Conservation (phyloP, 2,113 vertebrate species). For the Odontesthes bonariensis region DNA sequence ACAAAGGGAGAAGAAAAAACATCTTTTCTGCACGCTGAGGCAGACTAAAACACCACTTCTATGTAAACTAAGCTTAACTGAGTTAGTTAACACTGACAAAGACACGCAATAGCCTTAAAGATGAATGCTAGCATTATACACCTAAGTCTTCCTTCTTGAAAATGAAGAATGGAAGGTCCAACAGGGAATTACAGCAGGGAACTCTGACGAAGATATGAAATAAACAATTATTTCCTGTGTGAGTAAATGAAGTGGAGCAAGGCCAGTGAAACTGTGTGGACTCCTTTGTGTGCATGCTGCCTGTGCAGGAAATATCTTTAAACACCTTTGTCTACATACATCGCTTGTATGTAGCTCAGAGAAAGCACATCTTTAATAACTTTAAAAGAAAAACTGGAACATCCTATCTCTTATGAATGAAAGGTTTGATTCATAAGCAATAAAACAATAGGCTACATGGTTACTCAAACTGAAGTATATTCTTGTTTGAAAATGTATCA, state of each 20-base stretch:
- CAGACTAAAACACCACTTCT: conserved; percentile 23
- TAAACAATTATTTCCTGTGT: not conserved
- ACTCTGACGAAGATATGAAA: not conserved
- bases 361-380: not conserved
- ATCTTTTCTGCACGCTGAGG: conserved; percentile 13
- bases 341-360: not conserved
- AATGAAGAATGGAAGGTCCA: not conserved
- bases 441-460: no score
- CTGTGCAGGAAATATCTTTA: conserved; percentile 11
- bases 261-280: not conserved
- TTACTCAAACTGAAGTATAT: no score
- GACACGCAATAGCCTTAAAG: conserved; percentile 46
- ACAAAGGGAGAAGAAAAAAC: conserved; percentile 30
- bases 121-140: conserved; percentile 43
- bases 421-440: no score
- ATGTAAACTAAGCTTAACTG: conserved; percentile 46
- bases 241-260: not conserved
- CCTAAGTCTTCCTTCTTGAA: conserved; percentile 12
- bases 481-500: no score
- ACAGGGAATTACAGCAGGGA: conserved; percentile 13
- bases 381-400: not conserved
- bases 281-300: not conserved
- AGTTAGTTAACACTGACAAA: conserved; percentile 34
- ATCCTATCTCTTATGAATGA: not conserved
- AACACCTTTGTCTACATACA: conserved; percentile 7